A percentile compares a stretch with the other conserved stretches of the same genome.
phyloP scores from a whole-genome alignment of 2,888 invertebrate genomes.

The Cancer borealis region DNA sequence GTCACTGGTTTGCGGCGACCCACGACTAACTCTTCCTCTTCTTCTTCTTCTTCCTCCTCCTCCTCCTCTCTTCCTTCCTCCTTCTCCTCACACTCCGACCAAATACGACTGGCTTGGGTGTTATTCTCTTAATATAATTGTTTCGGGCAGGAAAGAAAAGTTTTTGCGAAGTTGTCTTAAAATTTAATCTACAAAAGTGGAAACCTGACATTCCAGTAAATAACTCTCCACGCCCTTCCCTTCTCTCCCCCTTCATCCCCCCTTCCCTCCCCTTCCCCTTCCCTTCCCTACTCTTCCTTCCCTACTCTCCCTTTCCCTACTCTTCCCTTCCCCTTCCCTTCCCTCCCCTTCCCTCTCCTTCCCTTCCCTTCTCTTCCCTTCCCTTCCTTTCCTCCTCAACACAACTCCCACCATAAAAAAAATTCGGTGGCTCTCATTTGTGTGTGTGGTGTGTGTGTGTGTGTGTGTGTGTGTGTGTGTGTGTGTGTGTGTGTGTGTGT shows the following conservation, averaged over 20 bases:
- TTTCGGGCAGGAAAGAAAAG: neutral
- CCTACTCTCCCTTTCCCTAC: no score
- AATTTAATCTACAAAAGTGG: slow-evolving; percentile 27
- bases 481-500: slow-evolving; percentile 40
- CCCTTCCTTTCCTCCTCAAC: no score
- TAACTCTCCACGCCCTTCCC: neutral
- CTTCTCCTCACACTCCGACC: neutral
- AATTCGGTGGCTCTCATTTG: neutral
- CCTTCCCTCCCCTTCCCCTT: no score
- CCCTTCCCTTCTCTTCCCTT: no score
- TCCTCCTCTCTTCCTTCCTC: no score
- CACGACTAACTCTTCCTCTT: neutral
- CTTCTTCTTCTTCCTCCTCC: neutral
- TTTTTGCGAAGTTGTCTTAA: neutral
- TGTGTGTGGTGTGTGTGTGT: slow-evolving; percentile 37
- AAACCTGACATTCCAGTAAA: neutral
- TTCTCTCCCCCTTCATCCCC: no score
- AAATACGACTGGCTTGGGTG: neutral
- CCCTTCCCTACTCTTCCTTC: no score
- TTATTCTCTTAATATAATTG: neutral
- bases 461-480: slow-evolving; percentile 40
- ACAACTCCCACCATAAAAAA: no score
- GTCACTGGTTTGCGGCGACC: neutral
- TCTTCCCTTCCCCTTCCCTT: no score
- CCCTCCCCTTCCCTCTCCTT: no score